Conservation (phyloP, 2,113 vertebrate genomes). For the Pionites leucogaster region DNA sequence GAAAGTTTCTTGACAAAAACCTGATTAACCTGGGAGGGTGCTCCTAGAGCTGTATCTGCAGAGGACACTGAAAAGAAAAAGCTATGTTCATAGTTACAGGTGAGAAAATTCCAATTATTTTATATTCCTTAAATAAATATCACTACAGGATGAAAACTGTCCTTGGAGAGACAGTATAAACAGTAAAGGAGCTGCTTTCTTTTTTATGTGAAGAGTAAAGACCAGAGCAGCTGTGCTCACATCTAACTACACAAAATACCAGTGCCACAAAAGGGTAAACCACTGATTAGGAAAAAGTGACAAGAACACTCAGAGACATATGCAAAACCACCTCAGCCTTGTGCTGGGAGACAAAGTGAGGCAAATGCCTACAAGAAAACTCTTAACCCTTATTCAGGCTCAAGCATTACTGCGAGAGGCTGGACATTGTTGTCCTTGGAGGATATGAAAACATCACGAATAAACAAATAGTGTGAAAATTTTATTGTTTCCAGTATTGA, state of each 20-base stretch:
- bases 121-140: background rate
- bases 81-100: background rate
- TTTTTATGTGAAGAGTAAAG: background rate
- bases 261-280: background rate
- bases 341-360: background rate
- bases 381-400: background rate
- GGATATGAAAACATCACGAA: background rate
- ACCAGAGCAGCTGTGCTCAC: background rate
- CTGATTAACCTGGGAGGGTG: background rate
- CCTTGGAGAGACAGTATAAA: background rate
- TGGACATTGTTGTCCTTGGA: background rate
- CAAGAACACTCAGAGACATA: background rate
- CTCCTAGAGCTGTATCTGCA: background rate
- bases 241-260: background rate
- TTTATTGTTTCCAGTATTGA: background rate
- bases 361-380: background rate
- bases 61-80: background rate
- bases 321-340: background rate
- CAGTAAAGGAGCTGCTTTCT: background rate
- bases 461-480: background rate
- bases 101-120: background rate
- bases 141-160: background rate
- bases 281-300: background rate
- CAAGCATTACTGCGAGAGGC: background rate
- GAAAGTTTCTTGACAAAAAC: background rate